These are phyloP conservation scores for Morus bassanus DNA, from an alignment of 2,797 vertebrate genomes.

Conservation along the genomic window DNA sequence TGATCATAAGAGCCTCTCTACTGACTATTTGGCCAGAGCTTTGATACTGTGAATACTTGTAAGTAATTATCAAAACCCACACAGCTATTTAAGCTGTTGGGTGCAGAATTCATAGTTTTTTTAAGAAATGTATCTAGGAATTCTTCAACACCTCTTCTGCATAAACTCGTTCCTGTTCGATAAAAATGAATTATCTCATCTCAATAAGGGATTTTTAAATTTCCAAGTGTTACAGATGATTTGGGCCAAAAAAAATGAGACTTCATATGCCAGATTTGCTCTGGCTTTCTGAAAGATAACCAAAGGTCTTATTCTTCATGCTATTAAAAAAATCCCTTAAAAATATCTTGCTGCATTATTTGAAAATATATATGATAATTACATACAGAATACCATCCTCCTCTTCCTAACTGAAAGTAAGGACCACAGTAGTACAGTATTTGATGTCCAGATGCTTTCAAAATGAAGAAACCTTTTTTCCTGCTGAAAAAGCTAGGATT, in stretches of 20 bases:
- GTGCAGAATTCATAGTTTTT: not conserved
- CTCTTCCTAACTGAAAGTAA: not conserved
- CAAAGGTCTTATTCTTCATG: not conserved
- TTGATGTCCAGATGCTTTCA: not conserved
- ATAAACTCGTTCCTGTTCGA: not conserved
- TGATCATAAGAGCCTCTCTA: not conserved
- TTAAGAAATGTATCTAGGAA: not conserved
- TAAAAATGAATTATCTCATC: slow-evolving; percentile 1
- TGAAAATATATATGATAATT: not conserved
- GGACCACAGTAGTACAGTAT: not conserved
- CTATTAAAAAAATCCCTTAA: not conserved
- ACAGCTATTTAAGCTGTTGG: not conserved
- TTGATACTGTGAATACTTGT: not conserved
- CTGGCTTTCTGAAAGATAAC: not conserved
- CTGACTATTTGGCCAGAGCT: not conserved
- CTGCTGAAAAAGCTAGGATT: not conserved
- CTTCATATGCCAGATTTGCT: not conserved
- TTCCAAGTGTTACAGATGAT: not conserved
- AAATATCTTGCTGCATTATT: not conserved
- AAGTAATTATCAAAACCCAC: not conserved
- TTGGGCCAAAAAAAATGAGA: not conserved
- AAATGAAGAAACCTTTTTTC: not conserved
- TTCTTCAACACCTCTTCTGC: not conserved
- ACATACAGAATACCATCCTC: not conserved
- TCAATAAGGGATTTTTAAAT: not conserved